These are phyloP conservation scores for Cyclargus thomasi DNA, from an alignment of 1,140 invertebrate species.

Conservation along the genomic window DNA sequence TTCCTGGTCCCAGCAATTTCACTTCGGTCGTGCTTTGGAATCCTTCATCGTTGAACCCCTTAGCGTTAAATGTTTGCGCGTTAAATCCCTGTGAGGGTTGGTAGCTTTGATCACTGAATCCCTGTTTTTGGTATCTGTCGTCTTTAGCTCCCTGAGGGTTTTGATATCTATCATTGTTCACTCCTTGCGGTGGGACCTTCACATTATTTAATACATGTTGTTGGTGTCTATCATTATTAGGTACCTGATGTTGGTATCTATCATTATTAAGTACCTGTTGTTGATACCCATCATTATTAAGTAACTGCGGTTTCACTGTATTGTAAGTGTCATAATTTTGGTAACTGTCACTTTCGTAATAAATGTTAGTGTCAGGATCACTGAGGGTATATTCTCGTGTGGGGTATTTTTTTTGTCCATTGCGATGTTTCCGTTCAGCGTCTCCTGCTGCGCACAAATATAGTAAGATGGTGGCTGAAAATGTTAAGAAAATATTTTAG, in stretches of 20 bases:
- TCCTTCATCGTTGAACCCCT: constrained; percentile 16
- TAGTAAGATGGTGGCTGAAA: background rate
- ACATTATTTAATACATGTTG: constrained; percentile 6
- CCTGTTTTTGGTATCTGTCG: constrained; percentile 15
- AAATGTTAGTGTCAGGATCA: background rate
- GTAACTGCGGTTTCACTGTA: background rate
- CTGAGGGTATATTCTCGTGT: background rate
- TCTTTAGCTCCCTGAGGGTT: constrained; percentile 11
- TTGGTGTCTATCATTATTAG: constrained; percentile 13
- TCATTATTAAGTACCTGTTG: background rate
- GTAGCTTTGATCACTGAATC: background rate
- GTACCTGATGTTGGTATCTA: background rate
- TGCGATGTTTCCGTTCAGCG: background rate
- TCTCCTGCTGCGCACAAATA: background rate
- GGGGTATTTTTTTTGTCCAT: background rate
- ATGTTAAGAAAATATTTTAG: background rate
- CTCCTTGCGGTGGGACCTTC: background rate
- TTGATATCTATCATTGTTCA: background rate
- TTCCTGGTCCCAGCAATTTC: constrained; percentile 28
- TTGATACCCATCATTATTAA: background rate
- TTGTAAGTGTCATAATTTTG: background rate
- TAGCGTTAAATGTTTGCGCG: background rate
- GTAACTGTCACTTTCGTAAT: background rate
- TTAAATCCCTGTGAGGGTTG: background rate
- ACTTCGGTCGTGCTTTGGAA: constrained; percentile 21